Evolutionary conservation across 2,113 vertebrate species (phyloP).

Genomic region (Rhinolophus sinicus): DNA sequence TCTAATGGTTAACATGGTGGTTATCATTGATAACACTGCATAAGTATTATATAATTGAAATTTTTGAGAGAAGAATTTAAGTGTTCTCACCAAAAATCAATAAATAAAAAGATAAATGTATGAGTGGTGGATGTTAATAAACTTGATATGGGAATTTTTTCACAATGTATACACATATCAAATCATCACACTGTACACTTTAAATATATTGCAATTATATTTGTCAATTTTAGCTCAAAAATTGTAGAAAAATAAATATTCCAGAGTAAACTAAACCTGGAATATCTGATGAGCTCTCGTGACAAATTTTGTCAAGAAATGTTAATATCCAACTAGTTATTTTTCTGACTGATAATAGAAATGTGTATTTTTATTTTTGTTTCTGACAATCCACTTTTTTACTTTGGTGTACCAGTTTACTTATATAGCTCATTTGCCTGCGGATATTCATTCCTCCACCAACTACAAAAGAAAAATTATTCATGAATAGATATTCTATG

Average conservation of each 20-base stretch:
- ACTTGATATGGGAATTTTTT: neutral
- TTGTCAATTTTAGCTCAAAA: neutral
- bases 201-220: neutral
- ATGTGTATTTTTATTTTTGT: conserved; percentile 45
- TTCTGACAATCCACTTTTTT: conserved; percentile 58
- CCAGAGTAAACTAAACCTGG: neutral
- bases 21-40: neutral
- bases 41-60: neutral
- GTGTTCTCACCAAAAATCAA: neutral
- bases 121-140: neutral
- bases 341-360: conserved; percentile 62
- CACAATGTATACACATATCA: neutral
- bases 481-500: conserved; percentile 61
- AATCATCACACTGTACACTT: neutral
- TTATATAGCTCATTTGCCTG: neutral
- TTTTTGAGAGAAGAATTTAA: neutral
- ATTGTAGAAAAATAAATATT: neutral
- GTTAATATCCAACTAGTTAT: neutral
- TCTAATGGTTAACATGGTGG: neutral
- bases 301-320: neutral
- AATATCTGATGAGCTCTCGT: neutral
- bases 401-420: neutral
- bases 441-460: conserved; percentile 50
- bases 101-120: neutral
- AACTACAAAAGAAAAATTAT: conserved; percentile 49